phyloP scores from a whole-genome alignment of 2,113 vertebrate genomes.

The Pampusana beccarii region DNA sequence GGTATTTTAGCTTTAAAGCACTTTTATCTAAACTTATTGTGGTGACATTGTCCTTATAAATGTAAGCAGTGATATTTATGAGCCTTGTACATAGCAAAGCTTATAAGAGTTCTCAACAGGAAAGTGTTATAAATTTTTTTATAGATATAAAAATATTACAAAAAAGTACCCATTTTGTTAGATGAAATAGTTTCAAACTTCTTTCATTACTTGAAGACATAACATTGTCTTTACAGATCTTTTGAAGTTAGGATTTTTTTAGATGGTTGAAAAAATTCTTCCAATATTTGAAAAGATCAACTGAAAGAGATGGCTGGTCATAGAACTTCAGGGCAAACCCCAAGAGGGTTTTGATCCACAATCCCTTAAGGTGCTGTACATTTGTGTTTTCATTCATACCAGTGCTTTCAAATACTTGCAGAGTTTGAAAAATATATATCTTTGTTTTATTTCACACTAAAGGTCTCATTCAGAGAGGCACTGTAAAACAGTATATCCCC shows the following conservation, averaged over 20 bases:
- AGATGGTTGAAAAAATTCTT: slow-evolving; percentile 32
- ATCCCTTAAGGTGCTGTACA: slow-evolving; percentile 50
- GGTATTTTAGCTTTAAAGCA: not conserved
- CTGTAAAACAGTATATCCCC: slow-evolving; percentile 16
- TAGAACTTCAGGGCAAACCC: slow-evolving; percentile 65
- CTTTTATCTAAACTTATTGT: not conserved
- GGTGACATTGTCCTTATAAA: not conserved
- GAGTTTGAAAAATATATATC: slow-evolving; percentile 29
- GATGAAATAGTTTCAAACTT: slow-evolving; percentile 40
- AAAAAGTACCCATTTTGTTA: slow-evolving; percentile 4
- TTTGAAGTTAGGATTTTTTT: slow-evolving; percentile 53
- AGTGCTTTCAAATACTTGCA: slow-evolving; percentile 44
- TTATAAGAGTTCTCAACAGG: slow-evolving; percentile 8
- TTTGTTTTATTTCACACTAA: slow-evolving; percentile 55
- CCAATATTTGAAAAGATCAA: slow-evolving; percentile 50
- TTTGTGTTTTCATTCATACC: slow-evolving; percentile 65
- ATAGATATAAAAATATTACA: not conserved
- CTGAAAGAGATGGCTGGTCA: slow-evolving; percentile 39
- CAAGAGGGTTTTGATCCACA: slow-evolving; percentile 63
- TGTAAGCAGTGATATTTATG: slow-evolving; percentile 14
- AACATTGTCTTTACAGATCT: slow-evolving; percentile 55
- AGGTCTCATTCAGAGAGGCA: slow-evolving; percentile 54
- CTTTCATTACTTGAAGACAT: slow-evolving; percentile 55
- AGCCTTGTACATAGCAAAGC: not conserved
- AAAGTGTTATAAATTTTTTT: not conserved